phyloP scores from a whole-genome alignment of 2,113 vertebrate genomes.

The Pavo muticus region DNA sequence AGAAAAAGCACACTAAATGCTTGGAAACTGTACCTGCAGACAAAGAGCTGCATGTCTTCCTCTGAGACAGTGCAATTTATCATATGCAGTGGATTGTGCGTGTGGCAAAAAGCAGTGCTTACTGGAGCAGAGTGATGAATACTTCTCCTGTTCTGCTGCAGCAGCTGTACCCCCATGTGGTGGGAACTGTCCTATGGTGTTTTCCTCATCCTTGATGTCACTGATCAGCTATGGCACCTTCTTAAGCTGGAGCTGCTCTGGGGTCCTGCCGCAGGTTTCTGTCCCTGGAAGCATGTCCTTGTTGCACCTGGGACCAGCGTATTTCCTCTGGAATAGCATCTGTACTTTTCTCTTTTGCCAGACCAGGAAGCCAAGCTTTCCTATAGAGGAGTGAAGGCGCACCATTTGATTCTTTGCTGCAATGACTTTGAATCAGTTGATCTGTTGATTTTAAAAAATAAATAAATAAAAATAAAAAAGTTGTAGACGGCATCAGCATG shows the following conservation, averaged over 20 bases:
- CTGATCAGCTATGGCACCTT: too few species aligned
- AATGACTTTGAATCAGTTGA: too few species aligned
- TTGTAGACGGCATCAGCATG: background rate
- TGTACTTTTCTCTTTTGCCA: fast-evolving
- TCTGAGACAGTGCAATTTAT: background rate
- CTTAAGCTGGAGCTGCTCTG: fast-evolving
- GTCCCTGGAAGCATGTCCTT: background rate
- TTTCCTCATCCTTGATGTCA: background rate
- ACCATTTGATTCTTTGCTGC: background rate
- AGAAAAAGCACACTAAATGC: background rate
- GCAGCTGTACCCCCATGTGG: fast-evolving
- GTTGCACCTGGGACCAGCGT: fast-evolving
- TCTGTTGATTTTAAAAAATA: too few species aligned
- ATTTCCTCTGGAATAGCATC: fast-evolving
- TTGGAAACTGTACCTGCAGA: fast-evolving
- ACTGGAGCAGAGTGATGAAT: background rate
- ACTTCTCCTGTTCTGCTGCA: background rate
- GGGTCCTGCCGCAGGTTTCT: background rate
- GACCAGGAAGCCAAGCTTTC: fast-evolving
- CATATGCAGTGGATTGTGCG: fast-evolving
- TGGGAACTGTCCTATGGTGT: fast-evolving
- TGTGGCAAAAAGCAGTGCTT: background rate
- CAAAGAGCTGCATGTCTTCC: fast-evolving
- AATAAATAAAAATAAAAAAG: too few species aligned
- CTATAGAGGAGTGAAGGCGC: fast-evolving